phyloP scores from a whole-genome alignment of 2,888 invertebrate species.

The Thereva unica region DNA sequence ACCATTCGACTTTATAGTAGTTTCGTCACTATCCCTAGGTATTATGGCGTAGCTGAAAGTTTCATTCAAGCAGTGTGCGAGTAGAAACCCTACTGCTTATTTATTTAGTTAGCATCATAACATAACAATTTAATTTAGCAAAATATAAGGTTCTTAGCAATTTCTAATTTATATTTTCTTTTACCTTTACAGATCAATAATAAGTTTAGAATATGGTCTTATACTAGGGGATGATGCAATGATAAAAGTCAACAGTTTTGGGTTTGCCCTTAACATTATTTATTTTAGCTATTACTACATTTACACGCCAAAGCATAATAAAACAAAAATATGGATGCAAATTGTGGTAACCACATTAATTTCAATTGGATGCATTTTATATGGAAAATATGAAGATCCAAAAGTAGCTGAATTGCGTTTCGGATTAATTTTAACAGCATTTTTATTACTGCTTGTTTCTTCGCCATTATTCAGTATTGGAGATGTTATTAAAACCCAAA shows the following conservation, averaged over 20 bases:
- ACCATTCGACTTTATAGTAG: too few relatives aligned
- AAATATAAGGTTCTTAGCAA: too few relatives aligned
- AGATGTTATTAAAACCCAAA: constrained; percentile 77
- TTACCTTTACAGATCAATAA: constrained; percentile 63
- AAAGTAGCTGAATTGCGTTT: constrained; percentile 69
- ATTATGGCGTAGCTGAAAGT: too few relatives aligned
- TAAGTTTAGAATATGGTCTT: constrained; percentile 77
- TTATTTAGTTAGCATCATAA: too few relatives aligned
- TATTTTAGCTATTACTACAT: constrained; percentile 71
- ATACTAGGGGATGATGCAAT: constrained; percentile 75
- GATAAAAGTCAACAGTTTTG: constrained; percentile 77
- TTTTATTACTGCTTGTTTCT: constrained; percentile 70
- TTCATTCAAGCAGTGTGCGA: too few relatives aligned
- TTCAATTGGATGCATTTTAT: constrained; percentile 65
- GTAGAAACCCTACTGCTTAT: too few relatives aligned
- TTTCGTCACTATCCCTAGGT: too few relatives aligned
- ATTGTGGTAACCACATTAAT: constrained; percentile 63
- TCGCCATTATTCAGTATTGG: constrained; percentile 72
- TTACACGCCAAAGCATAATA: constrained; percentile 63
- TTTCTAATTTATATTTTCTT: constrained; percentile 5
- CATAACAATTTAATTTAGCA: too few relatives aligned
- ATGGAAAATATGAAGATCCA: constrained; percentile 68
- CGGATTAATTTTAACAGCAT: constrained; percentile 70
- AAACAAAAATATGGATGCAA: constrained; percentile 62
- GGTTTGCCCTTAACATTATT: constrained; percentile 68